These are phyloP conservation scores for Pasiphila rectangulata DNA, from an alignment of 2,888 invertebrate species.

Conservation along the genomic window DNA sequence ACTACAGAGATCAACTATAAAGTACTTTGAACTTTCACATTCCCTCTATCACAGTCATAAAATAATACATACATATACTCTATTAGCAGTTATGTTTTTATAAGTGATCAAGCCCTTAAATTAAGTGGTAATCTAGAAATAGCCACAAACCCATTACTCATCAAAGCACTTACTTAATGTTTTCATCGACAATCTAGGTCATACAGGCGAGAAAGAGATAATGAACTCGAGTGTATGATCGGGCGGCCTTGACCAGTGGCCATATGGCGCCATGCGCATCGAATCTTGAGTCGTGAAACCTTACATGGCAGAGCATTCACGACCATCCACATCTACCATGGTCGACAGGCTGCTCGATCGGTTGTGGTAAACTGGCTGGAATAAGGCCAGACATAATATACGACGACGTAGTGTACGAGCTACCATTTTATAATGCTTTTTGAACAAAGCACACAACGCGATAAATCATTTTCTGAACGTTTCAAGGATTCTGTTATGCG, in stretches of 20 bases:
- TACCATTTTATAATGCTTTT: not conserved
- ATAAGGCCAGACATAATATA: slow-evolving; percentile 23
- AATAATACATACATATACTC: too few species aligned
- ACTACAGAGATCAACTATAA: slow-evolving; percentile 20
- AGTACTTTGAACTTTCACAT: slow-evolving; percentile 16
- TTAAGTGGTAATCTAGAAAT: slow-evolving; percentile 16
- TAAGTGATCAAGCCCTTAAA: not conserved
- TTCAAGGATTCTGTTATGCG: not conserved
- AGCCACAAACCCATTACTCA: slow-evolving; percentile 23
- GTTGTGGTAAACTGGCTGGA: slow-evolving; percentile 20
- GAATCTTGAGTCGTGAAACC: slow-evolving; percentile 47
- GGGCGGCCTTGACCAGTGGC: slow-evolving; percentile 60
- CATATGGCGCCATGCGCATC: slow-evolving; percentile 57
- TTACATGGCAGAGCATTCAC: slow-evolving; percentile 52
- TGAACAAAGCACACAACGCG: not conserved
- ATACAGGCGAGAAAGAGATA: slow-evolving; percentile 44
- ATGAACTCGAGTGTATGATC: slow-evolving; percentile 47
- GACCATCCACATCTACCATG: slow-evolving; percentile 39
- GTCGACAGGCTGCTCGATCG: slow-evolving; percentile 13
- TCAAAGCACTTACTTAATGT: slow-evolving; percentile 38
- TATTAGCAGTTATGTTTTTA: too few species aligned
- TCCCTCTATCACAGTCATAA: slow-evolving; percentile 3
- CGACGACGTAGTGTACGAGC: slow-evolving; percentile 1
- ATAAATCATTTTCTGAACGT: not conserved
- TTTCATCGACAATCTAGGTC: slow-evolving; percentile 46